Evolutionary conservation across 2,113 vertebrate species (phyloP).

Genomic region (Rattus rattus): DNA sequence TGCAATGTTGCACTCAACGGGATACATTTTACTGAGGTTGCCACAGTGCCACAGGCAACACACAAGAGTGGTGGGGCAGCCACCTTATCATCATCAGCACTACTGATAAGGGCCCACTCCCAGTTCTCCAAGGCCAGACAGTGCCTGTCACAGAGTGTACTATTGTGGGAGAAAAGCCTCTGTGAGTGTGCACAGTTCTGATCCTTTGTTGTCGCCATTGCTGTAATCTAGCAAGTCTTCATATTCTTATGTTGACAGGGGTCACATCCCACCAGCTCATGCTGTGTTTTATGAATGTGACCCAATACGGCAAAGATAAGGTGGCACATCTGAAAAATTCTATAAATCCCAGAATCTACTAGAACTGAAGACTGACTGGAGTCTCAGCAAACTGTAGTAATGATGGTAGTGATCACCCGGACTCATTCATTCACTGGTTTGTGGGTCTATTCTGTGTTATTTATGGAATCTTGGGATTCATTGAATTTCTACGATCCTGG

Average conservation of each 20-base stretch:
- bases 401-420: rapidly evolving
- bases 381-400: rapidly evolving
- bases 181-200: neutral
- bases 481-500: too few relatives aligned
- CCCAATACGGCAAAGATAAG: neutral
- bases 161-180: too few relatives aligned
- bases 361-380: neutral
- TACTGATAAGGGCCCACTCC: rapidly evolving
- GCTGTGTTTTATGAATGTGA: neutral
- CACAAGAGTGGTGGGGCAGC: rapidly evolving
- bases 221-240: neutral
- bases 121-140: rapidly evolving
- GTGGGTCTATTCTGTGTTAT: neutral
- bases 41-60: too few relatives aligned
- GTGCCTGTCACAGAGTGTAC: rapidly evolving
- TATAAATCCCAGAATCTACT: neutral
- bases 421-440: too few relatives aligned
- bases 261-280: rapidly evolving
- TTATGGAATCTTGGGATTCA: neutral
- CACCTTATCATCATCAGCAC: rapidly evolving
- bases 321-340: rapidly evolving
- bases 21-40: neutral
- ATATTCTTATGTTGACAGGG: neutral
- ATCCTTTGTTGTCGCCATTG: neutral
- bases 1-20: neutral